These are phyloP conservation scores for Vultur gryphus DNA, from an alignment of 2,797 vertebrate species.

Conservation along the genomic window DNA sequence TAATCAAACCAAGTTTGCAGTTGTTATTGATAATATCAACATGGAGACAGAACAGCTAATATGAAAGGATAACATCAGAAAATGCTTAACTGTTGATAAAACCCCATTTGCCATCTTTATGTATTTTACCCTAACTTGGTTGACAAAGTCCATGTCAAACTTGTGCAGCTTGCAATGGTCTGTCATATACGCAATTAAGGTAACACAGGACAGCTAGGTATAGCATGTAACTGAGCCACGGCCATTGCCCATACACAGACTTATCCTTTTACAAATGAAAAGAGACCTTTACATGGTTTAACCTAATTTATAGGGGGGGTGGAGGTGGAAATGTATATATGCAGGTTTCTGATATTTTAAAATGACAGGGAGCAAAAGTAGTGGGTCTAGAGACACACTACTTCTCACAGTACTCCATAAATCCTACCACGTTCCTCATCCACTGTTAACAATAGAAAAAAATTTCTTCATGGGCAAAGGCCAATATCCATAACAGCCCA, in stretches of 20 bases:
- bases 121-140: neutral
- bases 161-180: neutral
- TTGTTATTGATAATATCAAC: neutral
- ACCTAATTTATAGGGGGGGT: neutral
- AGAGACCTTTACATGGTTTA: neutral
- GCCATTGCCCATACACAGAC: neutral
- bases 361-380: neutral
- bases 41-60: neutral
- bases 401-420: neutral
- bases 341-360: neutral
- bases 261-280: neutral
- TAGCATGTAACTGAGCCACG: fast-evolving
- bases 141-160: neutral
- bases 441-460: neutral
- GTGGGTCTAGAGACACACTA: neutral
- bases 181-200: neutral
- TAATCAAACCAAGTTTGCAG: neutral
- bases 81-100: neutral
- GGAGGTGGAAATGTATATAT: neutral
- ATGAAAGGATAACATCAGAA: neutral
- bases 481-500: neutral
- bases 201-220: neutral
- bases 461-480: neutral
- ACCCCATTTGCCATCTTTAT: neutral
- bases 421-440: neutral